Evolutionary conservation across 2,888 invertebrate genomes (phyloP).

Genomic region (Cataglyphis cursor): DNA sequence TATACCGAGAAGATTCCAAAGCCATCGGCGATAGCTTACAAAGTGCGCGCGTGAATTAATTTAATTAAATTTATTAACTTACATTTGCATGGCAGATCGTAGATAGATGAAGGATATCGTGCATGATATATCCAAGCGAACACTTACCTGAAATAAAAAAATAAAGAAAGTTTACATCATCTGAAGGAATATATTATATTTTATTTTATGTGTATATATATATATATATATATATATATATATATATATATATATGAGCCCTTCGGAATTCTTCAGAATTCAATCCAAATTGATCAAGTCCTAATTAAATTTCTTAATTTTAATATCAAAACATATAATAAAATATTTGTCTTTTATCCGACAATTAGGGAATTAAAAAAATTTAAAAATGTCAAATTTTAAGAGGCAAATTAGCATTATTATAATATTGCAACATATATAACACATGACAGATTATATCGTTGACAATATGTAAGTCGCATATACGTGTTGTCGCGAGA

Average conservation of each 20-base stretch:
- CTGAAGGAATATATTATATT: neutral
- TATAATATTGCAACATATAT: neutral
- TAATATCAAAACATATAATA: neutral
- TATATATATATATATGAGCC: neutral
- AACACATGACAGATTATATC: neutral
- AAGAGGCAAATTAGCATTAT: slow-evolving; percentile 6
- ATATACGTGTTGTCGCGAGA: slow-evolving; percentile 15
- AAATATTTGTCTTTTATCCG: neutral
- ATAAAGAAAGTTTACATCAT: neutral
- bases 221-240: too few species aligned
- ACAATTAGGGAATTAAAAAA: neutral
- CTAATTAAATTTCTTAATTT: neutral
- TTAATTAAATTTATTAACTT: slow-evolving; percentile 14
- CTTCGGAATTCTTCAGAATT: neutral
- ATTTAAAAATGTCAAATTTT: neutral
- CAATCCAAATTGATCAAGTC: neutral
- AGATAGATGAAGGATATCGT: neutral
- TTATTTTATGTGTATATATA: neutral
- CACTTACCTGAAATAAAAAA: slow-evolving; percentile 68
- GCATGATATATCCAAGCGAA: neutral
- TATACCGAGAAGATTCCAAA: slow-evolving; percentile 56
- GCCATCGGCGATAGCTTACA: neutral
- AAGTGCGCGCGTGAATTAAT: neutral
- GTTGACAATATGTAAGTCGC: slow-evolving; percentile 23
- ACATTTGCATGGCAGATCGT: slow-evolving; percentile 15